phyloP scores from a whole-genome alignment of 2,888 invertebrate species.

The Nomada ferruginata region DNA sequence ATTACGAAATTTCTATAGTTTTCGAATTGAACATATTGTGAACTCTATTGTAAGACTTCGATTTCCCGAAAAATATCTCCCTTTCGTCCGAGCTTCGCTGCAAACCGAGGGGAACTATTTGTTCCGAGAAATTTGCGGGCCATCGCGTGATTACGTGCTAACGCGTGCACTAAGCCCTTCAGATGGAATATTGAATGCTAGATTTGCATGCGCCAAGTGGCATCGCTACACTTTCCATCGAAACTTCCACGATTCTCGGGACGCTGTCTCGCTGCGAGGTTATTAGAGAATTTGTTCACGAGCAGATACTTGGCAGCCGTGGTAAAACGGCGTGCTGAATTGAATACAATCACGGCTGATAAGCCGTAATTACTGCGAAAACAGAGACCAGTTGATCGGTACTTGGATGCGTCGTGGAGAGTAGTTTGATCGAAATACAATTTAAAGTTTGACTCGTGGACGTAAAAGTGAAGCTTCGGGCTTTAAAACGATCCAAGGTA shows the following conservation, averaged over 20 bases:
- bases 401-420: neutral
- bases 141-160: slow-evolving; percentile 59
- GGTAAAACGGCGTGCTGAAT: slow-evolving; percentile 35
- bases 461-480: too few relatives aligned
- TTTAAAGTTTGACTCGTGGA: too few relatives aligned
- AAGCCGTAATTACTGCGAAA: slow-evolving; percentile 36
- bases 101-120: slow-evolving; percentile 49
- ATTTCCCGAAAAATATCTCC: neutral
- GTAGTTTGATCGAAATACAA: too few relatives aligned
- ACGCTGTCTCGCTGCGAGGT: neutral
- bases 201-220: slow-evolving; percentile 24
- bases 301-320: slow-evolving; percentile 55
- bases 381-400: slow-evolving; percentile 40
- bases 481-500: too few relatives aligned
- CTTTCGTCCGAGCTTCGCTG: neutral
- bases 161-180: slow-evolving; percentile 47
- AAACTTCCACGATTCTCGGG: neutral
- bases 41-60: too few relatives aligned
- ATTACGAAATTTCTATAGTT: too few relatives aligned
- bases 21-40: too few relatives aligned
- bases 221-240: slow-evolving; percentile 16
- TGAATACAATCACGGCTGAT: slow-evolving; percentile 58
- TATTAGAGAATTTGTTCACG: slow-evolving; percentile 57
- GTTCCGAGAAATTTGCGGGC: slow-evolving; percentile 57
- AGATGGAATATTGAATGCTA: slow-evolving; percentile 53